phyloP scores from a whole-genome alignment of 2,888 invertebrate genomes.

The Theodoxus fluviatilis region DNA sequence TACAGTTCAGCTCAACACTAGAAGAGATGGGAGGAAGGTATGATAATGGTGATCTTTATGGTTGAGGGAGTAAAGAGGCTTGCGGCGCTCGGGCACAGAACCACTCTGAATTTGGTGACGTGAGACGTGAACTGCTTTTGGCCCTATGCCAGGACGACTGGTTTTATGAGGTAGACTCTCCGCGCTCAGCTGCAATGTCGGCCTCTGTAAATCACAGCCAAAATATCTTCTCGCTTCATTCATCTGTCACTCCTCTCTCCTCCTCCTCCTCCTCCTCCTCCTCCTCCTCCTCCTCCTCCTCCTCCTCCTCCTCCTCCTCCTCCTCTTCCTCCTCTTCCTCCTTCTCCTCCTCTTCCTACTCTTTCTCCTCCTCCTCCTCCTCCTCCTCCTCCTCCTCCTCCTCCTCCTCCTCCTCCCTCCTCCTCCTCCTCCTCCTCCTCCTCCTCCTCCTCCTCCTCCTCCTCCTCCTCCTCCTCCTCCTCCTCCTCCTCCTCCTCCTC shows the following conservation, averaged over 20 bases:
- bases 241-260: background rate
- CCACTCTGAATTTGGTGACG: no score
- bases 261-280: background rate
- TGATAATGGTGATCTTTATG: no score
- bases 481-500: background rate
- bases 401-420: background rate
- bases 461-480: background rate
- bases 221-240: background rate
- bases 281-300: background rate
- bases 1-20: no score
- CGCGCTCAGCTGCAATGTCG: no score
- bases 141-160: no score
- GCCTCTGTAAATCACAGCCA: no score
- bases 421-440: background rate
- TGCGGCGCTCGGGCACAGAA: no score
- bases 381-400: conserved; percentile 2
- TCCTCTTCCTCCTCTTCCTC: background rate
- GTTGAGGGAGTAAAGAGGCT: no score
- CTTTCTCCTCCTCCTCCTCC: background rate
- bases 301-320: background rate
- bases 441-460: background rate
- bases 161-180: no score
- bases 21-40: no score
- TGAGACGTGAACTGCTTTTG: no score
- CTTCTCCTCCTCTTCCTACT: background rate